Evolutionary conservation across 2,797 vertebrate genomes (phyloP), one percentile per base, ranked within the genome.

Genomic region (Sebastiscus tertius): DNA sequence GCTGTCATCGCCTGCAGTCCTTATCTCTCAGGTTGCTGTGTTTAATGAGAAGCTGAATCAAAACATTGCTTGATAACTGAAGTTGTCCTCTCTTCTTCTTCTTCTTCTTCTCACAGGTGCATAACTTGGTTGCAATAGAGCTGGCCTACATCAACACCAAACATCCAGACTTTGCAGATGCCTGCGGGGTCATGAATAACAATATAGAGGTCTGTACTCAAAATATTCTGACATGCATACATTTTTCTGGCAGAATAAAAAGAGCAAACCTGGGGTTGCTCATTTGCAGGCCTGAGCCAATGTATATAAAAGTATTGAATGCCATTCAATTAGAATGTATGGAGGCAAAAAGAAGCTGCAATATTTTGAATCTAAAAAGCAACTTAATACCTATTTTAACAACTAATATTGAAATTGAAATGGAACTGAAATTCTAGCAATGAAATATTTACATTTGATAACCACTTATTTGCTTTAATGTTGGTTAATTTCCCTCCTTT

Each of bases 71-170:
- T 0, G 0, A 10, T 16, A 55, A 61, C 14, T 22, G 4, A 77
- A 20, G 4, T 4, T 46, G 33, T 27, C 5, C 3, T 80, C 13
- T 39, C 34, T 31, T 75, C n/a, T 60, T 77, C 33, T 36, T 75
- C n/a, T 59, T 77, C 36, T 39, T 18, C 31, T 52, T 18, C 4
- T 69, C 36, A n/a, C 36, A 99, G 99, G 99, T 99, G 49, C 99
- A 99, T 89, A 99, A 99, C 90, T 90, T 99, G 91, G 99, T 99
- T 77, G 98, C 98, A 5, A 99, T 99, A 68, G 99, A 99, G 89
- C 91, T 99, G 87, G 99, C 99, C 52, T 99, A 99, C 91, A 99
- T 99, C 94, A 99, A 99, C 92, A 99, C 99, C 58, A 99, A 99
- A 80, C 99, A 99, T 84, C 99, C 99, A 5, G 99, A 99, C 95